These are phyloP conservation scores for Murina feae DNA, from an alignment of 2,113 vertebrate genomes.

Conservation along the genomic window DNA sequence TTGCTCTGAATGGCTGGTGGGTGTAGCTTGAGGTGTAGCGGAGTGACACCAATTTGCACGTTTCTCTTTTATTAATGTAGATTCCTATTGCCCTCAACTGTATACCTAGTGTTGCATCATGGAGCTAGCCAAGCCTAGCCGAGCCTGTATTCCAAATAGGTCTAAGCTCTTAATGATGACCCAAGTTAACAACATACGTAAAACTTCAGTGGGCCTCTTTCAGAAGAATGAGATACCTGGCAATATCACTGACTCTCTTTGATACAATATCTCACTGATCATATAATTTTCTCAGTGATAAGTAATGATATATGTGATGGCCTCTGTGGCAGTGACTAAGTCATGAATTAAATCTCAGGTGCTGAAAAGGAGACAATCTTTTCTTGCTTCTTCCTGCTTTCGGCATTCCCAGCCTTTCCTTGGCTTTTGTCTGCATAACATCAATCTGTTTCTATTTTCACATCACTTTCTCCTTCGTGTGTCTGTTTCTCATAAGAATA, in stretches of 20 bases:
- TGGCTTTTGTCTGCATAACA: not conserved
- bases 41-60: too few species aligned
- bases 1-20: too few species aligned
- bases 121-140: not conserved
- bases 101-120: not conserved
- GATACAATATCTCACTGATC: not conserved
- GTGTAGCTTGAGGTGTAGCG: too few species aligned
- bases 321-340: not conserved
- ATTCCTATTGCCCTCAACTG: not conserved
- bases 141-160: not conserved
- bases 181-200: not conserved
- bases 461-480: not conserved
- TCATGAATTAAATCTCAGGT: not conserved
- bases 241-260: not conserved
- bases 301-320: too few species aligned
- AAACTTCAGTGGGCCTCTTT: not conserved
- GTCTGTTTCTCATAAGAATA: not conserved
- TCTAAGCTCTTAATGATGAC: not conserved
- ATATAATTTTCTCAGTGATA: not conserved
- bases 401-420: not conserved
- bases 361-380: not conserved
- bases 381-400: not conserved
- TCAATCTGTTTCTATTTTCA: not conserved
- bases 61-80: too few species aligned
- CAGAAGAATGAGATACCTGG: too few species aligned